phyloP scores from a whole-genome alignment of 2,797 vertebrate genomes.

The Thalassophryne amazonica region DNA sequence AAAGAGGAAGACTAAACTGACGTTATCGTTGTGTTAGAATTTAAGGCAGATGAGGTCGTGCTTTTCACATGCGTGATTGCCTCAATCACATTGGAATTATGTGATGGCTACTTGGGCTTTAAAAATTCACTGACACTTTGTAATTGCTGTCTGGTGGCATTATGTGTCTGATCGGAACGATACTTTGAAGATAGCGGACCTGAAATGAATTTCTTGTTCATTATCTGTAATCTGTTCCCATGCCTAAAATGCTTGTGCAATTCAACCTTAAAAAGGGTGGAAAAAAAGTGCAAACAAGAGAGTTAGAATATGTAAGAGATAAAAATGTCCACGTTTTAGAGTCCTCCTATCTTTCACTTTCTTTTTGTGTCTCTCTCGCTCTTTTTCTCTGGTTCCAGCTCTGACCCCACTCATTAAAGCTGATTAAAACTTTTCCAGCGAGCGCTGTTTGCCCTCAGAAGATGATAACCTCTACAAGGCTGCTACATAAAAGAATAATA shows the following conservation, averaged over 20 bases:
- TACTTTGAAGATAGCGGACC: constrained; percentile 44
- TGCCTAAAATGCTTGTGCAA: constrained; percentile 45
- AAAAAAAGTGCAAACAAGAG: constrained; percentile 50
- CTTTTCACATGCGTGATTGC: constrained; percentile 14
- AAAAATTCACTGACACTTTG: constrained; percentile 44
- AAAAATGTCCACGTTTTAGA: constrained; percentile 52
- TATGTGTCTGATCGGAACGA: constrained; percentile 30
- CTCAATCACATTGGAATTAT: constrained; percentile 24
- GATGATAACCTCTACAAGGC: constrained; percentile 81
- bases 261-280: constrained; percentile 42
- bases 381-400: constrained; percentile 58
- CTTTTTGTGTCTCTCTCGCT: constrained; percentile 27
- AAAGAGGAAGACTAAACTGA: constrained; percentile 54
- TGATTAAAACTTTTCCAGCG: constrained; percentile 79
- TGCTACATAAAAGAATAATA: constrained; percentile 82
- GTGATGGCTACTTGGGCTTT: constrained; percentile 26
- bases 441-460: constrained; percentile 77
- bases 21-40: constrained; percentile 54
- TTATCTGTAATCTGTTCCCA: constrained; percentile 54
- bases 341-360: constrained; percentile 33
- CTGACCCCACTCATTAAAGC: constrained; percentile 83
- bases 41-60: constrained; percentile 39
- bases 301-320: constrained; percentile 34
- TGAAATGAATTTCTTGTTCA: constrained; percentile 49
- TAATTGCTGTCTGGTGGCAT: constrained; percentile 29